Conservation (phyloP, 2,888 invertebrate genomes). For the Apamea crenata region DNA sequence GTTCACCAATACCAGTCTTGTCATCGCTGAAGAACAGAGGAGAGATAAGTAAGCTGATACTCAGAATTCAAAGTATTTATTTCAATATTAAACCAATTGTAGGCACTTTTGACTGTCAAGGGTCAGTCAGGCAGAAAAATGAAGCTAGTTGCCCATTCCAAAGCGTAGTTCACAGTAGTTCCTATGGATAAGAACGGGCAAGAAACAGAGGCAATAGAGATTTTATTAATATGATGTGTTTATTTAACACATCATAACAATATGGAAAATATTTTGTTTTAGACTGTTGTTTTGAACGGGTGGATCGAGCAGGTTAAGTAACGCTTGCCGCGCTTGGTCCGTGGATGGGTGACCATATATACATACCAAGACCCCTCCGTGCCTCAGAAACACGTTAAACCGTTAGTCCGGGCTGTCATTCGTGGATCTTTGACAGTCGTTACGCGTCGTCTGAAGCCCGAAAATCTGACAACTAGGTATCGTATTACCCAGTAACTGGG, state of each 20-base stretch:
- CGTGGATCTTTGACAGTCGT: no score
- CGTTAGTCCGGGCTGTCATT: no score
- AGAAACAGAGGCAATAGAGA: background rate
- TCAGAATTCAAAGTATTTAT: background rate
- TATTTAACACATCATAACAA: background rate
- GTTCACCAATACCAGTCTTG: constrained; percentile 80
- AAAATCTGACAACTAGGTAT: no score
- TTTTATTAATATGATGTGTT: background rate
- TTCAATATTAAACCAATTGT: background rate
- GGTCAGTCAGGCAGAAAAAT: background rate
- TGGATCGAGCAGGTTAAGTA: background rate
- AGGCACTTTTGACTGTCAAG: background rate
- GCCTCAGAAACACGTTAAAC: no score
- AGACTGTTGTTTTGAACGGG: background rate
- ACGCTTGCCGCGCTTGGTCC: background rate
- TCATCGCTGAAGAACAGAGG: constrained; percentile 79
- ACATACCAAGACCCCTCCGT: background rate
- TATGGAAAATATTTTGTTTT: background rate
- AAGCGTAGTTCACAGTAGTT: background rate
- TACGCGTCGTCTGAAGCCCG: no score
- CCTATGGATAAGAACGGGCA: background rate
- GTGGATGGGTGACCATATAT: background rate
- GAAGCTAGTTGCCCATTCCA: background rate
- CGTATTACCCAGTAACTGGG: no score
- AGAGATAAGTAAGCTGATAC: constrained; percentile 72